A percentile compares a stretch with the other conserved stretches of the same genome.
Conservation (phyloP, 1,140 invertebrate species). For the Orchesella cincta region DNA sequence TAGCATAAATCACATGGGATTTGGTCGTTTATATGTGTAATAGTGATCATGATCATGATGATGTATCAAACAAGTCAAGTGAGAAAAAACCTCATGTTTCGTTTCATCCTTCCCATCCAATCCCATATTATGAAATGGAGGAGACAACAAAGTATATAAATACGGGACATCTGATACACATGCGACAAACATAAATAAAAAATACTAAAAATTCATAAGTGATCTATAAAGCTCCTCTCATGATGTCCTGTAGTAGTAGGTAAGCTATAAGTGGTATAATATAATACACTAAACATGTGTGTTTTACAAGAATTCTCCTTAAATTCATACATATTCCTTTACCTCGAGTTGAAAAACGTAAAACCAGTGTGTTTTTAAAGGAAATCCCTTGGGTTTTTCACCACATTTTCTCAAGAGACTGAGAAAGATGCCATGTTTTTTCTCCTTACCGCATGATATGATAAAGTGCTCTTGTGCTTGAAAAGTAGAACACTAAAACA, state of each 20-base stretch:
- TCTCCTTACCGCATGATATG: slow-evolving; percentile 17
- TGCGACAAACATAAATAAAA: not conserved
- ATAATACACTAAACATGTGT: no score
- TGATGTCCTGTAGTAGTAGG: no score
- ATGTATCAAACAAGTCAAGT: not conserved
- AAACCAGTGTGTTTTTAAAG: not conserved
- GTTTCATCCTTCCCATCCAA: not conserved
- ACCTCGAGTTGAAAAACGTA: not conserved
- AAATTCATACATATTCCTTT: no score
- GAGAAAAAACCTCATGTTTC: not conserved
- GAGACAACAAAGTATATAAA: not conserved
- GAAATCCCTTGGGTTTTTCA: not conserved
- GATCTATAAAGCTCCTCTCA: no score
- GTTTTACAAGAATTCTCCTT: no score
- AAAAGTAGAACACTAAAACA: not conserved
- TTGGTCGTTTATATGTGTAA: not conserved
- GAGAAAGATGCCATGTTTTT: not conserved
- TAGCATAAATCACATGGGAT: not conserved
- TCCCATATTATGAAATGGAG: not conserved
- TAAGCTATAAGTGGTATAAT: no score
- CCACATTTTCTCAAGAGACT: not conserved
- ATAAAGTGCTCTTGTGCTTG: slow-evolving; percentile 7
- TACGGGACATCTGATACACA: not conserved
- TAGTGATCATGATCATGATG: not conserved
- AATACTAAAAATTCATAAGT: no score